Base-by-base conservation (phyloP, 2,888 invertebrate genomes). In the Caenorhabditis macrosperma region DNA sequence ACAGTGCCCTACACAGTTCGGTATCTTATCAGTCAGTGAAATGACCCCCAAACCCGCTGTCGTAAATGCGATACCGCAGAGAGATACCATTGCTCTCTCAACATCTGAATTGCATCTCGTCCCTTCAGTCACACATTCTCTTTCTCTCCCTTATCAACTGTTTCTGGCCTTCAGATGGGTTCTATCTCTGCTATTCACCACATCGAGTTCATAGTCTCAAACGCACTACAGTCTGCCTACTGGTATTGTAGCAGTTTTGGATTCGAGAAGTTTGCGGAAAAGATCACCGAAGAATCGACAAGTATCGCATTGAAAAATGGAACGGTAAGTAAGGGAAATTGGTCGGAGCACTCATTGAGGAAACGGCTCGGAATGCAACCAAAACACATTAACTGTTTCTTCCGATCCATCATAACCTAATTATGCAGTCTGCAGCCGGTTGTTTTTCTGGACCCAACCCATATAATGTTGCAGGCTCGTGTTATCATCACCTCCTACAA, bases 401-500 rank as follows among this genome's bases (percentile, higher is more conserved):
- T 44, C 24, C 26, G 24, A 57, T 35, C 26, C 26, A 30, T 38
- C 50, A 35, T 68, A 57, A 67, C 48, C 57, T 46, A n/a, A 67
- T 67, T 57, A 67, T 6, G 33, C 48, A 46, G 57, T 67, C 67
- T 67, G 57, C 57, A 57, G 20, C 2, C 3, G 3, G 38, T 38
- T 38, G 38, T 38, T 38, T 38, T 38, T 5, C 38, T 38, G 38
- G 38, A 38, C 15, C 48, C 68, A 68, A 20, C 22, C 24, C 33
- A 5, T 30, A 1, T 24, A 28, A 35, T n/a, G 9, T 69, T 91
- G 20, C 91, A 96, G 95, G 95, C 97, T 75, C 91, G 95, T 33
- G 96, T 97, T 91, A 95, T 96, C 6, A 96, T 99, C 90, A 94
- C 95, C 89, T 95, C 96, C 0, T 93, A 95, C 38, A 95, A 97